Evolutionary conservation across 2,113 vertebrate genomes (phyloP), one percentile per base, ranked within the genome.

Genomic region (Elgaria multicarinata): DNA sequence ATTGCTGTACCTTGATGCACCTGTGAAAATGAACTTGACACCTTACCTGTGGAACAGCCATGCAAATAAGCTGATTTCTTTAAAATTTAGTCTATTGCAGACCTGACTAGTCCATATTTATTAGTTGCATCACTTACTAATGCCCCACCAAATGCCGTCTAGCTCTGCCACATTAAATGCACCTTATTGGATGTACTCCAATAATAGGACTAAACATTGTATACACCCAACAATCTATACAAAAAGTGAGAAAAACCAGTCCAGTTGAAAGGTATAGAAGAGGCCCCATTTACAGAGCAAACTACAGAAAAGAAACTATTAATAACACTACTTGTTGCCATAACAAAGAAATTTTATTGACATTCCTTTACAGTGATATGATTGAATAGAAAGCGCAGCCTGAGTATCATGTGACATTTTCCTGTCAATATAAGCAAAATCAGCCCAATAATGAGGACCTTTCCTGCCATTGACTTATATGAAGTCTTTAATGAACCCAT

Each of bases 341-440:
- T 97, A 98, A 97, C 97, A 98, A 98, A 98, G 94, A 97, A 95
- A 97, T 93, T 98, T 98, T 98, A 98, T 98, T 98, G 96, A 98
- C 96, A 98, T 98, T 98, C 97, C 96, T 98, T 95, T 97, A 96
- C 97, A 97, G 96, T 96, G 96, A 96, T 97, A 97, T 97, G 95
- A 96, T 97, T 95, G 94, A 97, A 97, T 96, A 96, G 94, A 97
- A 96, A 98, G 97, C 97, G 95, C 93, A 97, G 97, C 97, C 98
- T 98, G 97, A 98, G 97, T 96, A 97, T 97, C 97, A 96, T 95
- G 93, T 97, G 96, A 98, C 96, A 96, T 95, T 96, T 97, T 95
- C 96, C 95, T 93, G 93, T 96, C 93, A 94, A 97, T 95, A 95
- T 86, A 96, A 97, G 96, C 97, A 97, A 96, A 97, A 96, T 94